Evolutionary conservation across 1,140 invertebrate species (phyloP).

Genomic region (Mizuhopecten yessoensis): DNA sequence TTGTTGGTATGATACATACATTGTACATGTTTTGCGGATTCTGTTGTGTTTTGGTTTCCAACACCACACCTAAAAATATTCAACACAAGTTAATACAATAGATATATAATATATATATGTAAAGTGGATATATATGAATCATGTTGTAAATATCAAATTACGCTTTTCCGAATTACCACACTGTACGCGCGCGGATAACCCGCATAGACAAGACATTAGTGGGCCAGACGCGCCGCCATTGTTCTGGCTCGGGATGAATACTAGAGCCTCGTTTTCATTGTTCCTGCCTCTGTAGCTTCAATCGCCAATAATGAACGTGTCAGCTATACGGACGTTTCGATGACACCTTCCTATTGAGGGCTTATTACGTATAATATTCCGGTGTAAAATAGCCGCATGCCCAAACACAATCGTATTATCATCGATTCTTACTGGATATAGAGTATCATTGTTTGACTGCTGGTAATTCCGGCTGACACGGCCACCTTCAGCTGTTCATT

Average conservation of each 20-base stretch:
- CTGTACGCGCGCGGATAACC: neutral
- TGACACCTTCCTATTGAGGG: neutral
- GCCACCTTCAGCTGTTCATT: neutral
- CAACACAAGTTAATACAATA: no score
- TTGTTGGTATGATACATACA: no score
- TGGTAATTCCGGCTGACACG: neutral
- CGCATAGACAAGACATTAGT: neutral
- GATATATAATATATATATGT: no score
- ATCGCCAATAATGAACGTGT: neutral
- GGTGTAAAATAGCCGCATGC: neutral
- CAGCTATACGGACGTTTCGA: neutral
- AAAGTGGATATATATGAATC: no score
- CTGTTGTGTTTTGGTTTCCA: no score
- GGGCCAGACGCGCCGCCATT: neutral
- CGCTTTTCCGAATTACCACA: no score
- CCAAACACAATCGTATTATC: neutral
- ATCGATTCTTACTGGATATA: neutral
- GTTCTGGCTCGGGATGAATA: neutral
- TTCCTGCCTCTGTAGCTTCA: neutral
- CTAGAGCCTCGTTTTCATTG: neutral
- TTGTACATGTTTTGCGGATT: no score
- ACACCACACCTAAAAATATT: no score
- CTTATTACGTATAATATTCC: neutral
- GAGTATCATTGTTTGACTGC: neutral
- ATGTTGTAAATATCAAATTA: no score